These are phyloP conservation scores for Electrophaes corylata DNA, from an alignment of 2,888 invertebrate species.

Conservation along the genomic window DNA sequence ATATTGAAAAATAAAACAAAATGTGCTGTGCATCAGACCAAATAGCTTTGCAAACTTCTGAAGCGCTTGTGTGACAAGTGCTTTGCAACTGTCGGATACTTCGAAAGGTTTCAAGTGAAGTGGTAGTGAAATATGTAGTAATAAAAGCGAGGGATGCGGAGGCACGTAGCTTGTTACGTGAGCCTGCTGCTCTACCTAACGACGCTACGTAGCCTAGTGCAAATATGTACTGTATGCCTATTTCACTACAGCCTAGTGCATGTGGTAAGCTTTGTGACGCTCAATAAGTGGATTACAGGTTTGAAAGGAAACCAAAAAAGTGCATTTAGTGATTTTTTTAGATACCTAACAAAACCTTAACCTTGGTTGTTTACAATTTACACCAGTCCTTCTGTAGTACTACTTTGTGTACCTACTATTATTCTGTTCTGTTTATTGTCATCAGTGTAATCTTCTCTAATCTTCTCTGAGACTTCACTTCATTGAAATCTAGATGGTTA, in stretches of 20 bases:
- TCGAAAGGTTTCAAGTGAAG: slow-evolving; percentile 39
- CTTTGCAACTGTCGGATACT: slow-evolving; percentile 31
- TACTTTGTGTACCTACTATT: background rate
- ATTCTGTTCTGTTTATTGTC: too few relatives aligned
- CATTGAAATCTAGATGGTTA: too few relatives aligned
- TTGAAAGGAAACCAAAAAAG: background rate
- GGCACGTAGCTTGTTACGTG: slow-evolving; percentile 72
- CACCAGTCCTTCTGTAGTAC: too few relatives aligned
- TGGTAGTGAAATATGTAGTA: slow-evolving; percentile 64
- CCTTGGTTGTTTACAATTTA: too few relatives aligned
- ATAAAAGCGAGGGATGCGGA: slow-evolving; percentile 66
- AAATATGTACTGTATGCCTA: slow-evolving; percentile 8
- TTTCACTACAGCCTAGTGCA: background rate
- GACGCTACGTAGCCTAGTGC: slow-evolving; percentile 12
- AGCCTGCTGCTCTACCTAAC: slow-evolving; percentile 39
- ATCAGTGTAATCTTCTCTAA: too few relatives aligned
- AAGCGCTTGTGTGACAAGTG: slow-evolving; percentile 5
- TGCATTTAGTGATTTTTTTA: too few relatives aligned
- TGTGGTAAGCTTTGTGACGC: background rate
- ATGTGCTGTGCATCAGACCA: background rate
- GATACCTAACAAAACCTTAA: too few relatives aligned
- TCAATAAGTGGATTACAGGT: background rate
- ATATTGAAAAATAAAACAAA: background rate
- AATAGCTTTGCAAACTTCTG: slow-evolving; percentile 2
- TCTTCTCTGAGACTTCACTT: too few relatives aligned